A percentile compares a stretch with the other conserved stretches of the same genome.
Conservation (phyloP, 1,140 invertebrate species). For the Lamellibrachia luymesi region DNA sequence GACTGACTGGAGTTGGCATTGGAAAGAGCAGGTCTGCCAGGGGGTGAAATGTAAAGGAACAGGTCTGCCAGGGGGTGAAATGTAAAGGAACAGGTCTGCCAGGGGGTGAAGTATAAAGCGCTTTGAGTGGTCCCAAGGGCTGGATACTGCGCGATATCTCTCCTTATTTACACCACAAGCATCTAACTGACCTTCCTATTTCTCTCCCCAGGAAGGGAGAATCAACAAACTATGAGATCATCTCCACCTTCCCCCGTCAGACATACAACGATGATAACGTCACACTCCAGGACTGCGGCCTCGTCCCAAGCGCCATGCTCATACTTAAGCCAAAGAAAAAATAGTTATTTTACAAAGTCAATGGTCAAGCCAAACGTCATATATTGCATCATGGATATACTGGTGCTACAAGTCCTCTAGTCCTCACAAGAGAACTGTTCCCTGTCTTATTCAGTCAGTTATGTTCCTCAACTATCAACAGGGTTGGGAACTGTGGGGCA, state of each 20-base stretch:
- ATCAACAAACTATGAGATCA: neutral
- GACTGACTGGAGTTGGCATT: neutral
- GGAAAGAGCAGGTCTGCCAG: too few species aligned
- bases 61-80: too few species aligned
- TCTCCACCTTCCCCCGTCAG: neutral
- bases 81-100: too few species aligned
- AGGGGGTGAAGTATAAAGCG: too few species aligned
- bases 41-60: too few species aligned
- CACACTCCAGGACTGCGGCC: neutral
- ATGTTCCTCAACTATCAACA: too few species aligned
- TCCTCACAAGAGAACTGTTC: too few species aligned
- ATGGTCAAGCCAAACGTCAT: neutral
- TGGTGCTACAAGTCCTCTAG: too few species aligned
- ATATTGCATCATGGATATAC: too few species aligned
- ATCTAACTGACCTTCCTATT: neutral
- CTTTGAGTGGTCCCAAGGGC: too few species aligned
- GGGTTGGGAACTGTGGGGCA: too few species aligned
- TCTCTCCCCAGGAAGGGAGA: neutral
- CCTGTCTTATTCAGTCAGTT: too few species aligned
- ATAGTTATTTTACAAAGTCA: neutral
- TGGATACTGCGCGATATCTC: neutral
- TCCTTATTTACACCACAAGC: neutral
- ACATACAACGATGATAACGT: neutral
- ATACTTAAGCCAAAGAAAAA: conserved; percentile 3
- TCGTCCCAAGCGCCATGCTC: neutral